Evolutionary conservation across 2,888 invertebrate genomes (phyloP).

Genomic region (Rugalucina vietnamica): DNA sequence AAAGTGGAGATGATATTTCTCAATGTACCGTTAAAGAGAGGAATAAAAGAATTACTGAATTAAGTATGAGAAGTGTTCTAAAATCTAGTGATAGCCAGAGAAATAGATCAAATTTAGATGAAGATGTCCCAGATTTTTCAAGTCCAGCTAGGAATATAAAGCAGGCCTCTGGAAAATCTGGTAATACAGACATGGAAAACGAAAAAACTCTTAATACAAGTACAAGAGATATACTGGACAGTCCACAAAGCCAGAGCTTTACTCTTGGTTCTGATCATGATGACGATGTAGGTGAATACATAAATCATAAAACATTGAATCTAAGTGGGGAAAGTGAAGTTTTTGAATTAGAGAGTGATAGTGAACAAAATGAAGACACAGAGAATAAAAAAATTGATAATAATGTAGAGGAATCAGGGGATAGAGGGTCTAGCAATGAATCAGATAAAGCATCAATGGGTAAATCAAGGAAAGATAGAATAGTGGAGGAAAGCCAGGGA

Average conservation of each 20-base stretch:
- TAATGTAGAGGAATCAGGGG: constrained; percentile 14
- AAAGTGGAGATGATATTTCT: not conserved
- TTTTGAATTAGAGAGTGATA: constrained; percentile 29
- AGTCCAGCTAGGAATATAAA: not conserved
- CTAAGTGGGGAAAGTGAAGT: not conserved
- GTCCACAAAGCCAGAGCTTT: not conserved
- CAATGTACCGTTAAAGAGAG: not conserved
- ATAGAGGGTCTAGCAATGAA: not conserved
- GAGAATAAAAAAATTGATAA: not conserved
- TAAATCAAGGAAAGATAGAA: not conserved
- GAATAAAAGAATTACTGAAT: constrained; percentile 19
- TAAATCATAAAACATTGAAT: constrained; percentile 13
- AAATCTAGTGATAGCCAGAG: constrained; percentile 38
- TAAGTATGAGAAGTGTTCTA: constrained; percentile 54
- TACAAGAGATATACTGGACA: not conserved
- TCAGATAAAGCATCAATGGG: not conserved
- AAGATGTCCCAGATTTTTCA: too few species aligned
- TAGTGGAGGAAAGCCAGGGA: not conserved
- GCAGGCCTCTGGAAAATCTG: too few species aligned
- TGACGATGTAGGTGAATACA: not conserved
- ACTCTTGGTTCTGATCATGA: not conserved
- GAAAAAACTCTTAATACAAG: not conserved
- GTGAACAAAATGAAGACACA: not conserved
- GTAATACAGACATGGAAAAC: not conserved
- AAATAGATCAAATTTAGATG: not conserved